Base-by-base conservation (phyloP, 2,113 vertebrate genomes). In the Orientallactaga bullata region DNA sequence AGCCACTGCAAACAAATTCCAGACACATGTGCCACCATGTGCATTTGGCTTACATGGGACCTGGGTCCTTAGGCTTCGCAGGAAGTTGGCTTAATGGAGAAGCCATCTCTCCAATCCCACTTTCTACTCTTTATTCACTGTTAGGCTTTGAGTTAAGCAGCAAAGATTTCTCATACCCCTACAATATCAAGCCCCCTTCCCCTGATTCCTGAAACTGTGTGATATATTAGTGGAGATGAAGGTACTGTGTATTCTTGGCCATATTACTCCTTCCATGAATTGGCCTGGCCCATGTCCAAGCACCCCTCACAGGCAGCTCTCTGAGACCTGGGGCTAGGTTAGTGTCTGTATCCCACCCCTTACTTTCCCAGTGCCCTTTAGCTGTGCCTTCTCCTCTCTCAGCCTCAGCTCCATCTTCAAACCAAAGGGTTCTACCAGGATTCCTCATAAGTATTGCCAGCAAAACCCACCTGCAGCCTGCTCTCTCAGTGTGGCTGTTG, bases 201-300 rank as follows among this genome's bases (percentile, higher is more conserved):
- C 28, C 47, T 42, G 24, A 58, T 12, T 9, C 63, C 63, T 13
- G 0, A n/a, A 81, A 72, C 37, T 4, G 13, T 35, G 2, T 35
- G 51, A 66, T 10, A 13, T 2, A 0, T 66, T n/a, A 35, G 61
- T 73, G 23, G 16, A 7, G 42, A 32, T 15, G 11, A 20, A 82
- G n/a, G n/a, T 7, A 1, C 0, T 1, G 28, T 58, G 30, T 20
- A 32, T 28, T 63, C 5, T 30, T 0, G 42, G n/a, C 61, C 66
- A 24, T 35, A 39, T 8, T 12, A 8, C 65, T 26, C 35, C 60
- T 13, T 81, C 55, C 76, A 58, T 5, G 0, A 0, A 10, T 30
- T 73, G 81, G 39, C 58, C 39, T 3, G 73, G 61, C 18, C 65
- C 63, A 60, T 0, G 0, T 24, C 35, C 28, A 4, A 60, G 18